Evolutionary conservation across 2,888 invertebrate species (phyloP).

Genomic region (Torymus texanus): DNA sequence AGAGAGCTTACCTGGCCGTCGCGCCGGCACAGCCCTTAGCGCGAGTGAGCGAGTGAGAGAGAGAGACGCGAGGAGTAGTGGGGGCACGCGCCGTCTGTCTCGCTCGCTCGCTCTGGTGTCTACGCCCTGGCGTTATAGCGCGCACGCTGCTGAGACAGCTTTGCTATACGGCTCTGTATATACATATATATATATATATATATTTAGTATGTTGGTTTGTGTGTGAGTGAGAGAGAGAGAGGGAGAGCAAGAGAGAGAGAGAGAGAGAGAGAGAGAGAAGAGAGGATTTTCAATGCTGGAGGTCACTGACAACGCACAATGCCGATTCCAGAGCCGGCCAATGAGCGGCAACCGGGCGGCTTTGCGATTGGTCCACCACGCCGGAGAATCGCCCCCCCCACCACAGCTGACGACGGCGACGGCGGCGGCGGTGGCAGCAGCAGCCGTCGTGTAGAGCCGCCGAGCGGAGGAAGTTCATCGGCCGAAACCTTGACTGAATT

Average conservation of each 20-base stretch:
- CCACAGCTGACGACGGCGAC: too few relatives aligned
- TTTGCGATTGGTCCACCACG: slow-evolving; percentile 71
- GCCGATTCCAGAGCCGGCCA: slow-evolving; percentile 75
- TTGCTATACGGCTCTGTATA: neutral
- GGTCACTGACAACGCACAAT: slow-evolving; percentile 86
- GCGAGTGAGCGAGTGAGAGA: too few relatives aligned
- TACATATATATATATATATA: neutral
- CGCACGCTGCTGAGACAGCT: too few relatives aligned
- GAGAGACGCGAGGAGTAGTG: too few relatives aligned
- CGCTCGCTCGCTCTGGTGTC: slow-evolving; percentile 60
- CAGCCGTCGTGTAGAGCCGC: neutral
- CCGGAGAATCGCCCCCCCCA: slow-evolving; percentile 67
- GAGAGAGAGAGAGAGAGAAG: slow-evolving; percentile 68
- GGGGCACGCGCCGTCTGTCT: slow-evolving; percentile 47
- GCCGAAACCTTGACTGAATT: slow-evolving; percentile 91
- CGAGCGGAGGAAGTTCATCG: slow-evolving; percentile 81
- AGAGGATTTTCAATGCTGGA: slow-evolving; percentile 86
- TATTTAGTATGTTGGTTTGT: neutral
- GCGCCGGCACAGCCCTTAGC: slow-evolving; percentile 72
- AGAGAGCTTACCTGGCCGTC: slow-evolving; percentile 66
- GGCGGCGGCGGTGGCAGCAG: too few relatives aligned
- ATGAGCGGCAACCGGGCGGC: slow-evolving; percentile 62
- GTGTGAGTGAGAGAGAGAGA: slow-evolving; percentile 64
- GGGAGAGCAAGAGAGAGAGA: slow-evolving; percentile 35
- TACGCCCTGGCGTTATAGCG: slow-evolving; percentile 76